Evolutionary conservation across 2,888 invertebrate species (phyloP), one percentile per base, ranked within the genome.

Genomic region (Nezara viridula): DNA sequence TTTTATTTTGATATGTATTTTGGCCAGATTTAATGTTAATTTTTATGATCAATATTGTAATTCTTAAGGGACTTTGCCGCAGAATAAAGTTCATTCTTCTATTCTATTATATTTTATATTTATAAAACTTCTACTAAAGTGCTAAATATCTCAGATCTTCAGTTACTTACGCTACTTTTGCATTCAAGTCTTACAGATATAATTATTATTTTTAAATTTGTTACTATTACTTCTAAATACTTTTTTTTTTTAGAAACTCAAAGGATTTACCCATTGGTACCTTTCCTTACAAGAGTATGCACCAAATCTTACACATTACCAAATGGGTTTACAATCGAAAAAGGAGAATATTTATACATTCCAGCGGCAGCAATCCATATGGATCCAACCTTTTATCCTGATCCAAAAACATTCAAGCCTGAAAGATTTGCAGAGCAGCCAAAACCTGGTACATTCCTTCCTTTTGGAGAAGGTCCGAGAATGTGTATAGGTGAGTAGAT

Each of bases 311-410:
- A 89, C 44, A 60, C 49, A n/a, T 49, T 89, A n/a, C 50, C 60
- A 47, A 66, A 89, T 85, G 89, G 89, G 10, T 66, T 73, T 27
- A 73, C 47, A 2, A 50, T 90, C 12, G 66, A 90, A 27, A 88
- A 88, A 50, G 90, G 90, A 27, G 89, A 85, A 16, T 88, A 85
- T 24, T 87, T 90, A 27, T 81, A 73, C 7, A 88, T 90, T 50
- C 90, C 90, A 10, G 87, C 90, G 5, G 88, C 85, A 73, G 89
- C 89, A 49, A 47, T 90, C 12, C 90, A 90, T 85, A 89, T 90
- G 89, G 90, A 90, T 85, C 90, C 90, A 27, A 81, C 87, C 21
- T 32, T 89, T 52, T 90, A 88, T 47, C 88, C 90, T 16, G 88
- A 90, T 14, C 90, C 90, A 19, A 88, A 89, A 44, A n/a, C 19